Evolutionary conservation across 2,797 vertebrate genomes (phyloP).

Genomic region (Platalea minor): DNA sequence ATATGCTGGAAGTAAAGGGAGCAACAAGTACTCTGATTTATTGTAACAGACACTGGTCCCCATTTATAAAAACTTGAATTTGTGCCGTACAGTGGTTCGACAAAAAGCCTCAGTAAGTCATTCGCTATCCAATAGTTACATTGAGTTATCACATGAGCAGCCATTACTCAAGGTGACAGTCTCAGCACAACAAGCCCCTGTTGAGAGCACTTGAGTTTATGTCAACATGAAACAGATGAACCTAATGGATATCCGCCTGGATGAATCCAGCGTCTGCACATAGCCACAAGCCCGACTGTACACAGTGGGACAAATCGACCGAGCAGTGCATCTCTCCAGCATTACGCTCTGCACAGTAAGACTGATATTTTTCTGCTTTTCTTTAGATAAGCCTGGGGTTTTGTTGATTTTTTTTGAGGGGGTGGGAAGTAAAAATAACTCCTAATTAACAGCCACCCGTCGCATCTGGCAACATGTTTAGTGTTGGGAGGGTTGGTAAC

Average conservation of each 20-base stretch:
- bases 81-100: not conserved
- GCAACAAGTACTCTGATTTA: slow-evolving; percentile 19
- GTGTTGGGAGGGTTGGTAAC: not conserved
- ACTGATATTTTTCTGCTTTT: not conserved
- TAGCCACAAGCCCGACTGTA: not conserved
- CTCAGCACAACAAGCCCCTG: slow-evolving; percentile 7
- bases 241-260: not conserved
- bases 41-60: not conserved
- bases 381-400: not conserved
- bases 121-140: not conserved
- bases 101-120: not conserved
- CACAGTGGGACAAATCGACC: not conserved
- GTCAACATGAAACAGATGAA: slow-evolving; percentile 6
- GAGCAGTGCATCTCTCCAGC: not conserved
- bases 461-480: not conserved
- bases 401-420: not conserved
- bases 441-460: not conserved
- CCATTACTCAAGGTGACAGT: slow-evolving; percentile 45
- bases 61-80: slow-evolving; percentile 27
- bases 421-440: not conserved
- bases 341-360: not conserved
- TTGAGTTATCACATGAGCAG: slow-evolving; percentile 38
- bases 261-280: not conserved
- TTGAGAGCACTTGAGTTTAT: not conserved
- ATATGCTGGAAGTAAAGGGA: not conserved